A percentile compares a stretch with the other conserved stretches of the same genome.
Conservation (phyloP, 2,797 vertebrate genomes). For the Mus minutoides region DNA sequence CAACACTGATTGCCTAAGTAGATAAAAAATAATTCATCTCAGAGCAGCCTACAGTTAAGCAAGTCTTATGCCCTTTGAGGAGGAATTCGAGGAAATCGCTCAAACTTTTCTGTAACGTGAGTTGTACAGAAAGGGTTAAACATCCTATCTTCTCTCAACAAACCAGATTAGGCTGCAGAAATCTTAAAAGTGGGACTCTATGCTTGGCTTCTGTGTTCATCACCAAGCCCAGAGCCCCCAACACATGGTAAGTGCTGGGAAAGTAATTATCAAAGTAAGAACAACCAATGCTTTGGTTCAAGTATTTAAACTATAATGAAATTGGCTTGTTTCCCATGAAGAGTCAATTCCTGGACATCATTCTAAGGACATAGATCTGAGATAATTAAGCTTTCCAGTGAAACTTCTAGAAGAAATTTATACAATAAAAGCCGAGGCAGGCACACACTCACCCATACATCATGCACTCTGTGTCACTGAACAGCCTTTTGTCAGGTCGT, state of each 20-base stretch:
- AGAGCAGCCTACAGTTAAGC: background rate
- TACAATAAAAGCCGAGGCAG: background rate
- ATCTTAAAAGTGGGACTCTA: background rate
- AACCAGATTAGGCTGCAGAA: background rate
- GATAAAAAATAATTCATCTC: background rate
- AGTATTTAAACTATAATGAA: conserved; percentile 31
- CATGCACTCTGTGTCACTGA: background rate
- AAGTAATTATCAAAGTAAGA: conserved; percentile 18
- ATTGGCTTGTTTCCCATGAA: background rate
- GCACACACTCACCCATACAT: fast-evolving
- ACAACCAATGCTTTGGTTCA: background rate
- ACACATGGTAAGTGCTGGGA: background rate
- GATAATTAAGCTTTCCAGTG: background rate
- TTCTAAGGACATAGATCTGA: background rate
- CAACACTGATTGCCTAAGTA: background rate
- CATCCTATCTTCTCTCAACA: background rate
- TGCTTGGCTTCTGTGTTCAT: background rate
- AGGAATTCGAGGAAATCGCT: background rate
- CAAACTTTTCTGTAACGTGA: background rate
- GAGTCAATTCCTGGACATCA: background rate
- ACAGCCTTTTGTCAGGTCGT: background rate
- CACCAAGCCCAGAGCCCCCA: background rate
- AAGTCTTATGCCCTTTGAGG: background rate
- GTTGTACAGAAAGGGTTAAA: background rate
- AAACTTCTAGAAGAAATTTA: conserved; percentile 56